phyloP scores from a whole-genome alignment of 2,797 vertebrate genomes.

The Iguana delicatissima region DNA sequence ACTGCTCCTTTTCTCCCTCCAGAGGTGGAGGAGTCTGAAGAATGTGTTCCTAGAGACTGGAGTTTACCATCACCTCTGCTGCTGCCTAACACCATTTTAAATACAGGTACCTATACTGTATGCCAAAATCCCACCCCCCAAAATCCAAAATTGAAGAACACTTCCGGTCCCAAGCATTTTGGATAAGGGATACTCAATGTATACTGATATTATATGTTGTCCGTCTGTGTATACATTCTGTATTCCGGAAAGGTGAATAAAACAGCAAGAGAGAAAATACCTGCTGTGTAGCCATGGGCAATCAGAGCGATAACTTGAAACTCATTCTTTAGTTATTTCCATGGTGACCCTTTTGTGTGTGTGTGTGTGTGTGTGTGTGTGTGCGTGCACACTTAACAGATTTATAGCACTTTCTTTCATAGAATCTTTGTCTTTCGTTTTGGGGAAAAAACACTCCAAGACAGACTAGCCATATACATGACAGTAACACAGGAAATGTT shows the following conservation, averaged over 20 bases:
- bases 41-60: too few relatives aligned
- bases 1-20: too few relatives aligned
- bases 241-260: not conserved
- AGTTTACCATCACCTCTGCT: too few relatives aligned
- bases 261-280: not conserved
- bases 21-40: too few relatives aligned
- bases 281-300: not conserved
- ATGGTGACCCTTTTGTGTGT: conserved; percentile 4
- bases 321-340: rapidly evolving
- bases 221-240: not conserved
- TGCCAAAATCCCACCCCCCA: too few relatives aligned
- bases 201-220: not conserved
- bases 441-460: conserved; percentile 29
- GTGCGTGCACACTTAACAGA: rapidly evolving
- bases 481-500: not conserved
- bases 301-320: not conserved
- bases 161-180: too few relatives aligned
- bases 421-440: conserved; percentile 23
- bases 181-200: too few relatives aligned
- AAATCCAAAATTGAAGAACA: too few relatives aligned
- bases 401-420: not conserved
- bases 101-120: too few relatives aligned
- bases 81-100: too few relatives aligned
- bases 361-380: rapidly evolving
- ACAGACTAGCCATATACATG: not conserved